phyloP scores from a whole-genome alignment of 2,113 vertebrate species.

The Noctilio leporinus region DNA sequence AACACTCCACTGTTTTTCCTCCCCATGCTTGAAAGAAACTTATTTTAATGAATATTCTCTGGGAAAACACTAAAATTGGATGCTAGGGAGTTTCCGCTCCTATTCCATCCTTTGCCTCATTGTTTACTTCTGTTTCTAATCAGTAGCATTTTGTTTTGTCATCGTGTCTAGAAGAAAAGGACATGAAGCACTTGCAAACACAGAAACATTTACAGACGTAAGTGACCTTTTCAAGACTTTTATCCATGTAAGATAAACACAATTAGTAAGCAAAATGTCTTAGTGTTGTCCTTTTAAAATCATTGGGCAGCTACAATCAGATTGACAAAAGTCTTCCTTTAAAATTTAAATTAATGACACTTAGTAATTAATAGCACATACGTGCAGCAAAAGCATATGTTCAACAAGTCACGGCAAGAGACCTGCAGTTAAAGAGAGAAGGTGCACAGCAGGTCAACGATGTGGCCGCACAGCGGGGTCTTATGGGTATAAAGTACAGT shows the following conservation, averaged over 20 bases:
- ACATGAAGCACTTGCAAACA: background rate
- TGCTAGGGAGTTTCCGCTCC: background rate
- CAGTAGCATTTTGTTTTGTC: background rate
- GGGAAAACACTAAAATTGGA: background rate
- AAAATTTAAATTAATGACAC: background rate
- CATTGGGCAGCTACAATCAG: background rate
- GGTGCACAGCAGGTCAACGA: background rate
- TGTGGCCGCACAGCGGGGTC: background rate
- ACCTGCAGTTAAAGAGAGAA: background rate
- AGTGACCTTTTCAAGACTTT: background rate
- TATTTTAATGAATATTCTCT: background rate
- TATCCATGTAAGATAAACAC: background rate
- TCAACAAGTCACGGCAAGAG: background rate
- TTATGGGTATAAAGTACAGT: background rate
- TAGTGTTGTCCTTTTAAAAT: slow-evolving; percentile 16
- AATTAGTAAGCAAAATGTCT: background rate
- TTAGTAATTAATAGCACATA: background rate
- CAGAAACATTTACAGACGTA: background rate
- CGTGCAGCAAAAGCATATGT: background rate
- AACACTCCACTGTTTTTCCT: background rate
- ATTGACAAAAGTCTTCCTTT: background rate
- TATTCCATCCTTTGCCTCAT: background rate
- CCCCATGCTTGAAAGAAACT: background rate
- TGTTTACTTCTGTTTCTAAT: background rate
- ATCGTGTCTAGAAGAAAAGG: background rate